phyloP scores from a whole-genome alignment of 2,113 vertebrate species.

The Microcebus lehilahytsara region DNA sequence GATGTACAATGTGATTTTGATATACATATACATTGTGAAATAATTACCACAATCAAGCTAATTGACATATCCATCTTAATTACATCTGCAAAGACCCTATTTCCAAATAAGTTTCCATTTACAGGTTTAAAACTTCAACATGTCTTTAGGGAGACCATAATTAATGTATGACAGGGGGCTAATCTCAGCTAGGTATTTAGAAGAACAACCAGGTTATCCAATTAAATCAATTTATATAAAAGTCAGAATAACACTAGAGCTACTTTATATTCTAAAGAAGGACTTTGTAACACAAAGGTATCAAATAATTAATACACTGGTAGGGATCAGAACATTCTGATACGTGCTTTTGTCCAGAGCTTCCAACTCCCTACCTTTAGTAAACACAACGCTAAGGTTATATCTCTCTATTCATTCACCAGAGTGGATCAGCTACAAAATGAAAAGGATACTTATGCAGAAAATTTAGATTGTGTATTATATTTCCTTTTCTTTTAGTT shows the following conservation, averaged over 20 bases:
- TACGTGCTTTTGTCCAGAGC: not conserved
- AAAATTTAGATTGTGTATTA: not conserved
- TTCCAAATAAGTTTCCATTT: not conserved
- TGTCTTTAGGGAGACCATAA: not conserved
- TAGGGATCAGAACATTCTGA: not conserved
- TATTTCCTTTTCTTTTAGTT: not conserved
- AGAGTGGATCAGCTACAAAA: not conserved
- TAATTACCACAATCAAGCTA: not conserved
- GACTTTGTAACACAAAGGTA: not conserved
- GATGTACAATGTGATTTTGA: not conserved
- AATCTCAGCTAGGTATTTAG: not conserved
- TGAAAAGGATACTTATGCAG: not conserved
- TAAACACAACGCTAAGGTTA: not conserved
- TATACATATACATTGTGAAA: not conserved
- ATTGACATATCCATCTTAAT: not conserved
- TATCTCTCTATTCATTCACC: not conserved
- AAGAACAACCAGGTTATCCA: not conserved
- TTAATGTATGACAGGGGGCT: not conserved
- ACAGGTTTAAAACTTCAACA: not conserved
- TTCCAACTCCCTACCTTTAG: not conserved
- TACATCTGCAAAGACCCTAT: not conserved
- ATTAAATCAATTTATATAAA: not conserved
- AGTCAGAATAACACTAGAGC: not conserved
- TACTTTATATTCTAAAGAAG: not conserved
- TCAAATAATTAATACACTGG: not conserved